Percentiles rank a stretch among this genome's conserved stretches.
These are phyloP conservation scores for Martes martes DNA, from an alignment of 2,113 vertebrate genomes.

Conservation along the genomic window DNA sequence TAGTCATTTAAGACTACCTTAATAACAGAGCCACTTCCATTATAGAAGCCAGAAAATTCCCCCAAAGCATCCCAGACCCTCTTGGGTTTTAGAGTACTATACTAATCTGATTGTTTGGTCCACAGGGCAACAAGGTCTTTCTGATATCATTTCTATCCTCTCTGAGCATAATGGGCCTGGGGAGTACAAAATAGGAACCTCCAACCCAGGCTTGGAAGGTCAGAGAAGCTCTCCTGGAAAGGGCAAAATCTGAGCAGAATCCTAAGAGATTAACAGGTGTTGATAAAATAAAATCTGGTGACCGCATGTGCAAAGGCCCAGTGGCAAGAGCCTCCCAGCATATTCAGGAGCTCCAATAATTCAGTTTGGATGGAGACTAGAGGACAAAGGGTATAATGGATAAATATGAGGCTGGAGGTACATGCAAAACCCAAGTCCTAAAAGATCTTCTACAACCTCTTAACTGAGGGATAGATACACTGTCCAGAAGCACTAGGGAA, in stretches of 20 bases:
- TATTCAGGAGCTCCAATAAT: neutral
- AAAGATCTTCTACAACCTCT: neutral
- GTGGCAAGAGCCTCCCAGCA: neutral
- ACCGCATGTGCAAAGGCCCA: neutral
- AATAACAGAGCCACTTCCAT: neutral
- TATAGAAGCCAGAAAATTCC: neutral
- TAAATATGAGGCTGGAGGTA: neutral
- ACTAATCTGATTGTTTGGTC: neutral
- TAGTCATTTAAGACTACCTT: neutral
- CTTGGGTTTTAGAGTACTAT: neutral
- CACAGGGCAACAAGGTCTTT: neutral
- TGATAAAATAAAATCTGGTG: neutral
- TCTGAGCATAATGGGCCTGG: neutral
- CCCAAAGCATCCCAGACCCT: neutral
- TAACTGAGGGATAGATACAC: neutral
- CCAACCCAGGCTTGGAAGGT: neutral
- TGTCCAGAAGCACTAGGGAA: neutral
- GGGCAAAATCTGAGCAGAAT: neutral
- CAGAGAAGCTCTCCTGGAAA: neutral
- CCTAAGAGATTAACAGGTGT: neutral
- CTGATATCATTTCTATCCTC: neutral
- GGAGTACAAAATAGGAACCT: neutral
- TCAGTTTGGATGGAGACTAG: neutral
- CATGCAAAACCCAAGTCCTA: neutral
- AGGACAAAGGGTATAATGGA: neutral